A percentile compares a stretch with the other conserved stretches of the same genome.
These are phyloP conservation scores for Atta colombica DNA, from an alignment of 1,140 invertebrate species.

Conservation along the genomic window DNA sequence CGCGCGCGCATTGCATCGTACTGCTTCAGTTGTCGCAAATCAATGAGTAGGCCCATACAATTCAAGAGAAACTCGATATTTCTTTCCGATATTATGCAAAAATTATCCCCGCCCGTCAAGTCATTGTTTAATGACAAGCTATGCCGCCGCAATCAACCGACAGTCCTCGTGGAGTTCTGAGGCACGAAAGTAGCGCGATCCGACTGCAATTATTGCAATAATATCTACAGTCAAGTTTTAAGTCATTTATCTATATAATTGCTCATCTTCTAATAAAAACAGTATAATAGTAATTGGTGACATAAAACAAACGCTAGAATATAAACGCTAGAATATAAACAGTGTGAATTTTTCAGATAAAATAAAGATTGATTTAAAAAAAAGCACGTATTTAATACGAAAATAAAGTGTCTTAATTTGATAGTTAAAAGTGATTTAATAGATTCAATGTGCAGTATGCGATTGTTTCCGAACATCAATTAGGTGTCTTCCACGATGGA, in stretches of 20 bases:
- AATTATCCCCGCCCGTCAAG: constrained; percentile 79
- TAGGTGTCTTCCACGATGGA: constrained; percentile 34
- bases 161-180: constrained; percentile 57
- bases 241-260: not conserved
- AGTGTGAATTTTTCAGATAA: not conserved
- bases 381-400: not conserved
- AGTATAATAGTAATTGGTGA: not conserved
- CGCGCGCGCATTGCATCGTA: constrained; percentile 62
- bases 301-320: not conserved
- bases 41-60: constrained; percentile 82
- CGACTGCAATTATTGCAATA: not conserved
- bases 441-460: constrained; percentile 2
- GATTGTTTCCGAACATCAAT: constrained; percentile 7
- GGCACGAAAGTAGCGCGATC: constrained; percentile 6
- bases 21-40: constrained; percentile 85
- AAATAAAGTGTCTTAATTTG: not conserved
- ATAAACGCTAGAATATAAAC: constrained; percentile 3
- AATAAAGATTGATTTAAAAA: not conserved
- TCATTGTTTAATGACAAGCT: constrained; percentile 77
- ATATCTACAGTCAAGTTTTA: not conserved
- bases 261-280: not conserved
- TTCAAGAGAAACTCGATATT: constrained; percentile 85
- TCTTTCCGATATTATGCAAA: constrained; percentile 87
- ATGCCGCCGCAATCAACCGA: constrained; percentile 9
- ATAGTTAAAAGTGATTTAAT: not conserved